These are phyloP conservation scores for Meganola albula DNA, from an alignment of 2,888 invertebrate genomes.

Conservation along the genomic window DNA sequence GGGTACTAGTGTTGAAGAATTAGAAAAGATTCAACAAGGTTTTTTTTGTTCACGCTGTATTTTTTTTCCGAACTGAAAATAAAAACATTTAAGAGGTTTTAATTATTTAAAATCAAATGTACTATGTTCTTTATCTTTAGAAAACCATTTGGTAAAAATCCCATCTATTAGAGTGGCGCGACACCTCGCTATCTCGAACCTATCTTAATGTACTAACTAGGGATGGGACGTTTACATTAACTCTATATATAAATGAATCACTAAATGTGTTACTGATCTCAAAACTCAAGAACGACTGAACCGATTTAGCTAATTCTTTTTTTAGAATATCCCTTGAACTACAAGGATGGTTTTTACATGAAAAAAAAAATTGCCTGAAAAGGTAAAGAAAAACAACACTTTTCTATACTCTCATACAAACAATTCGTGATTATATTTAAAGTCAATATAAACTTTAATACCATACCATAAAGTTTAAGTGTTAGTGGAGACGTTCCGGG, in stretches of 20 bases:
- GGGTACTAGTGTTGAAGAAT: background rate
- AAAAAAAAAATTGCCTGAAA: too few species aligned
- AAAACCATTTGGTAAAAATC: conserved; percentile 23
- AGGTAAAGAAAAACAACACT: too few species aligned
- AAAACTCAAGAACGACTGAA: background rate
- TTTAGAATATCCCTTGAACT: background rate
- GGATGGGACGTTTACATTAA: conserved; percentile 10
- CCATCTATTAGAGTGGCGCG: conserved; percentile 25
- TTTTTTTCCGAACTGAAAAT: background rate
- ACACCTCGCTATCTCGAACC: conserved; percentile 17
- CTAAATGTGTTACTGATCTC: background rate
- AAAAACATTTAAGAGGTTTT: conserved; percentile 2
- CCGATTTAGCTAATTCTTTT: background rate
- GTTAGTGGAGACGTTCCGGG: too few species aligned
- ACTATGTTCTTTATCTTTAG: too few species aligned
- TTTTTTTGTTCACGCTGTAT: background rate
- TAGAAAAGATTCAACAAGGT: background rate
- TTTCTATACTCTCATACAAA: too few species aligned
- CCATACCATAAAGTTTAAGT: too few species aligned
- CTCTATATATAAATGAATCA: background rate
- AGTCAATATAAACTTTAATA: too few species aligned
- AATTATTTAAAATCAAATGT: conserved; percentile 10
- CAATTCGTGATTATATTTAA: too few species aligned
- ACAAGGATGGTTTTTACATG: too few species aligned
- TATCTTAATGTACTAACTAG: conserved; percentile 26